These are phyloP conservation scores for Corythucha ciliata DNA, from an alignment of 2,888 invertebrate genomes.

Conservation along the genomic window DNA sequence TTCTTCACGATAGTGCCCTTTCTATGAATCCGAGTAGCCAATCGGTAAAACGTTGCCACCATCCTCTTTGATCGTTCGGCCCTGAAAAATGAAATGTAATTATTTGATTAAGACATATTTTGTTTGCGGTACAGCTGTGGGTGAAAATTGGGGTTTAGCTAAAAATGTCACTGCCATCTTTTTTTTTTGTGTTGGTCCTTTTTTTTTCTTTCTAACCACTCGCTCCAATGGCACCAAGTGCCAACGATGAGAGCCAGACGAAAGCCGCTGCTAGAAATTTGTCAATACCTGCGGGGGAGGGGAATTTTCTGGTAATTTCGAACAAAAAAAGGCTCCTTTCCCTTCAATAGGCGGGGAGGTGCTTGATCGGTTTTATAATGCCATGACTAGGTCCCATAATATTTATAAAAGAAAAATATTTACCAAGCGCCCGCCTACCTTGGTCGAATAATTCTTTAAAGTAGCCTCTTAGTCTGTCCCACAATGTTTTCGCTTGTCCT, in stretches of 20 bases:
- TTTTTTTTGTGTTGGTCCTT: too few species aligned
- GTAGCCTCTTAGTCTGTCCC: constrained; percentile 26
- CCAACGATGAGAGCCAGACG: constrained; percentile 21
- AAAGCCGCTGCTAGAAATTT: constrained; percentile 19
- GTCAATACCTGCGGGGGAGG: constrained; percentile 22
- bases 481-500: constrained; percentile 20
- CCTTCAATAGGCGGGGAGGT: too few species aligned
- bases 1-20: constrained; percentile 18
- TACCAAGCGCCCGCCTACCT: constrained; percentile 15
- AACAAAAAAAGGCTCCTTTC: too few species aligned
- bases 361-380: too few species aligned
- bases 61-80: constrained; percentile 20
- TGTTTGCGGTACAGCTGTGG: too few species aligned
- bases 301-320: too few species aligned
- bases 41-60: constrained; percentile 23
- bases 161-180: too few species aligned
- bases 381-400: too few species aligned
- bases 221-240: constrained; percentile 23
- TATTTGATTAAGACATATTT: neutral
- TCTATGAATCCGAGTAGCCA: constrained; percentile 26
- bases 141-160: too few species aligned
- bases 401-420: too few species aligned
- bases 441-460: constrained; percentile 28
- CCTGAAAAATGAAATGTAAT: constrained; percentile 11
- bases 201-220: too few species aligned